Base-by-base conservation (phyloP, 1,140 invertebrate genomes). In the Tetranychus cinnabarinus region DNA sequence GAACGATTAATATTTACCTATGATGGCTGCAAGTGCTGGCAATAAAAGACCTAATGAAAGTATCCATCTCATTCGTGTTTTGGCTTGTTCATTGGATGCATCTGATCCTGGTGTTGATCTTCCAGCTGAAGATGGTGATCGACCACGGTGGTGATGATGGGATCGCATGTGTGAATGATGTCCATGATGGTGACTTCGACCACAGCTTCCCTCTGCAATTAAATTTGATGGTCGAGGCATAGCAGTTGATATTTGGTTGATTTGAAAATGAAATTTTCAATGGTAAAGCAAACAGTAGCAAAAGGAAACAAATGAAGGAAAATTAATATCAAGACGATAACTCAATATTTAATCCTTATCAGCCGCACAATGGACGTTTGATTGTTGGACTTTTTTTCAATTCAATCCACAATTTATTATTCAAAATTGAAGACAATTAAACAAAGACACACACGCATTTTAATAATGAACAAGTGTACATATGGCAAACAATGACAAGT, bases 21-120 rank as follows among this genome's bases (percentile, higher is more conserved):
- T 67, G 31, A 67, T 63, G 13, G 66, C 66, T 3, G 66, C 66
- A 1, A 67, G 59, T 2, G 66, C 66, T 2, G 66, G 66, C 13
- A 67, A 54, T 35, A 67, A 57, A 39, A 67, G 64, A 6, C 65
- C 66, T 6, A 67, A 58, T 46, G 65, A 67, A 34, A 67, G 61
- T 35, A 67, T 60, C 37, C 66, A 66, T 55, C 65, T 64, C 64
- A 60, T 58, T 5, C 42, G 8, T 15, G 33, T 42, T 46, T 58
- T 58, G 23, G 39, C 34, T 34, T 42, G 39, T 58, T 58, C 57
- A 37, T 36, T 35, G 12, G 15, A 31, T 10, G 15, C 33, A 6
- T 37, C 37, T 3, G 55, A 56, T 12, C 33, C 7, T 13, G 55
- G 55, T 15, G 33, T 37, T 31, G 15, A 31, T 36, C 55, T 7